phyloP scores from a whole-genome alignment of 2,888 invertebrate genomes.

The Platynereis dumerilii region DNA sequence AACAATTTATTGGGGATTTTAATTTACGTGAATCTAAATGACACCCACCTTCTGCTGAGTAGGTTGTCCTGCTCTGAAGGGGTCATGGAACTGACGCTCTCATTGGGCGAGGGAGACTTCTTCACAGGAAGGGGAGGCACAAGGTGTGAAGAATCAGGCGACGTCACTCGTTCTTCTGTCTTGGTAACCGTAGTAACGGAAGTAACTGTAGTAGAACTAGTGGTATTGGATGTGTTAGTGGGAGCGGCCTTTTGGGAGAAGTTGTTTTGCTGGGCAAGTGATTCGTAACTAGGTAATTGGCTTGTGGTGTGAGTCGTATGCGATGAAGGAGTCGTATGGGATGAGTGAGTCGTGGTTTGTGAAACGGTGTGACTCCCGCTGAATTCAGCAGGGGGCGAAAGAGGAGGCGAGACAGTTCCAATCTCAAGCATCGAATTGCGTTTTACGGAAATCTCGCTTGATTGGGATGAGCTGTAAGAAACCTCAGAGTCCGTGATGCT shows the following conservation, averaged over 20 bases:
- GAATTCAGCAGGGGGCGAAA: too few relatives aligned
- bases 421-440: not conserved
- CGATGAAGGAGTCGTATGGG: too few relatives aligned
- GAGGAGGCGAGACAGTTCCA: too few relatives aligned
- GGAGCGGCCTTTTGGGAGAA: too few relatives aligned
- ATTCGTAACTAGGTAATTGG: not conserved
- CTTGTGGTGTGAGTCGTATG: slow-evolving; percentile 1
- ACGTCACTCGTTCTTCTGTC: not conserved
- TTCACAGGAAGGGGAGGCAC: slow-evolving; percentile 11
- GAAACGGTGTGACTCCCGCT: not conserved
- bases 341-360: not conserved
- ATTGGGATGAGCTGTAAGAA: not conserved
- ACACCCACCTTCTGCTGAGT: slow-evolving; percentile 31
- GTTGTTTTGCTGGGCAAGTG: too few relatives aligned
- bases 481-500: not conserved
- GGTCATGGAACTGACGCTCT: slow-evolving; percentile 31
- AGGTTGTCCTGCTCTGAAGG: slow-evolving; percentile 33
- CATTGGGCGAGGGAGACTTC: slow-evolving; percentile 25
- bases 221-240: too few relatives aligned
- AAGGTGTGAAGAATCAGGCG: not conserved
- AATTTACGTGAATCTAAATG: too few relatives aligned
- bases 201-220: too few relatives aligned
- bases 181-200: too few relatives aligned
- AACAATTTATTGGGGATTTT: too few relatives aligned
- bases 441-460: not conserved